Evolutionary conservation across 2,888 invertebrate genomes (phyloP), one percentile per base, ranked within the genome.

Genomic region (Euclidia mi): DNA sequence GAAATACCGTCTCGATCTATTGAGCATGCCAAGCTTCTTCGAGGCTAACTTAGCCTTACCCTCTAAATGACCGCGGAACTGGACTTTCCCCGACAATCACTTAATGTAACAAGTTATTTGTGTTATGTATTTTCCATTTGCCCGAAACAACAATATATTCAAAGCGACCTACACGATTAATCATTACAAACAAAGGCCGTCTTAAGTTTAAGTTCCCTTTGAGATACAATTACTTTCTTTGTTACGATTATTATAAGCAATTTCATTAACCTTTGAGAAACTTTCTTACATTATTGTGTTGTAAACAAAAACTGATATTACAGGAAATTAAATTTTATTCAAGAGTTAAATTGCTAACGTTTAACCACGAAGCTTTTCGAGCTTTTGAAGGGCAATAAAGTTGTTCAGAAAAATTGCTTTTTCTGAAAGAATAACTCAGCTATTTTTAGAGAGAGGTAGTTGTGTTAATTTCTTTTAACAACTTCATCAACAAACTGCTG

Each of bases 91-190:
- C n/a, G n/a, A n/a, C n/a, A n/a, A n/a, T n/a, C n/a, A n/a, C n/a
- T n/a, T n/a, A n/a, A n/a, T n/a, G 65, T 55, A 65, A 66, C 38
- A 60, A 69, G 53, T 66, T 70, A 69, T 74, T 74, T 79, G 71
- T 78, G 69, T 70, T 68, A 76, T 69, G 59, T 70, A 58, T 74
- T 71, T 72, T 76, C 73, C 71, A 80, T 81, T 77, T 78, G 63
- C 64, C 57, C 60, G 40, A 56, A 34, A 53, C 41, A 43, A 35
- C 31, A 28, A 38, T 35, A 44, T 41, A 68, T 71, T 71, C 67
- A 74, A 80, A 75, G 71, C 74, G 73, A 68, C n/a, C n/a, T n/a
- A n/a, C n/a, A n/a, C n/a, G n/a, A n/a, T 84, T 82, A 84, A 84
- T 84, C 82, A 81, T 69, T 49, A 32, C 56, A 46, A 69, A 83